These are phyloP conservation scores for Drosophila bocki DNA, from an alignment of 1,140 invertebrate genomes.

Conservation along the genomic window DNA sequence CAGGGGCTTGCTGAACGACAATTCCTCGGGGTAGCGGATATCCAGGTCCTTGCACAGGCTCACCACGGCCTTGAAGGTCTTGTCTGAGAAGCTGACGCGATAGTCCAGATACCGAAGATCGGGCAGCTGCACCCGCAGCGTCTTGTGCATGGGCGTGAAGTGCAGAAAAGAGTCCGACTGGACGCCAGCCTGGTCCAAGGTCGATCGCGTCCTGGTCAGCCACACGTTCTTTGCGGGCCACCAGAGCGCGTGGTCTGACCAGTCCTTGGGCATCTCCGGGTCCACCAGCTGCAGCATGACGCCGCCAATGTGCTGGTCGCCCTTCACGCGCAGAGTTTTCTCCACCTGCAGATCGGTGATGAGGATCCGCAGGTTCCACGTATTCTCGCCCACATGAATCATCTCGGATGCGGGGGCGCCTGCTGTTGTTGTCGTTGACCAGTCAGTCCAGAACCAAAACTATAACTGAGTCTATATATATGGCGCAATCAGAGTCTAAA, in stretches of 20 bases:
- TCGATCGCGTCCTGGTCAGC: slow-evolving; percentile 96
- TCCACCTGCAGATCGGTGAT: slow-evolving; percentile 98
- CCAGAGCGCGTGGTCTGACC: slow-evolving; percentile 99
- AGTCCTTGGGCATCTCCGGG: slow-evolving; percentile 97
- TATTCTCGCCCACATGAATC: slow-evolving; percentile 93
- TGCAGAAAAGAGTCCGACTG: slow-evolving; percentile 97
- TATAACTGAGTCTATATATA: slow-evolving; percentile 40
- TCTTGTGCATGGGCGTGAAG: slow-evolving; percentile 99
- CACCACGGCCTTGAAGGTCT: slow-evolving; percentile 97
- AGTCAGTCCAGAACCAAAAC: slow-evolving; percentile 37
- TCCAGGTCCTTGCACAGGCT: slow-evolving; percentile 98
- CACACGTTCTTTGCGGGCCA: slow-evolving; percentile 98
- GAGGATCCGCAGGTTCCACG: slow-evolving; percentile 97
- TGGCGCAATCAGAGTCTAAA: slow-evolving; percentile 54
- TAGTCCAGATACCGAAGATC: slow-evolving; percentile 97
- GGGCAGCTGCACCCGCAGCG: slow-evolving; percentile 94
- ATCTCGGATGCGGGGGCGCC: slow-evolving; percentile 54
- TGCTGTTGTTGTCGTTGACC: slow-evolving; percentile 16
- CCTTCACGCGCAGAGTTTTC: slow-evolving; percentile 96
- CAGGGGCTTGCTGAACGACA: slow-evolving; percentile 97
- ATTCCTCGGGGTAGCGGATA: slow-evolving; percentile 98
- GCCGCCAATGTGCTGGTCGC: slow-evolving; percentile 98
- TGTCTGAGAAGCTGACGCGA: slow-evolving; percentile 97
- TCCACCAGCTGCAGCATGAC: slow-evolving; percentile 99
- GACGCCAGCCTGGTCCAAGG: slow-evolving; percentile 98